Evolutionary conservation across 2,888 invertebrate genomes (phyloP).

Genomic region (Caenorhabditis angaria): DNA sequence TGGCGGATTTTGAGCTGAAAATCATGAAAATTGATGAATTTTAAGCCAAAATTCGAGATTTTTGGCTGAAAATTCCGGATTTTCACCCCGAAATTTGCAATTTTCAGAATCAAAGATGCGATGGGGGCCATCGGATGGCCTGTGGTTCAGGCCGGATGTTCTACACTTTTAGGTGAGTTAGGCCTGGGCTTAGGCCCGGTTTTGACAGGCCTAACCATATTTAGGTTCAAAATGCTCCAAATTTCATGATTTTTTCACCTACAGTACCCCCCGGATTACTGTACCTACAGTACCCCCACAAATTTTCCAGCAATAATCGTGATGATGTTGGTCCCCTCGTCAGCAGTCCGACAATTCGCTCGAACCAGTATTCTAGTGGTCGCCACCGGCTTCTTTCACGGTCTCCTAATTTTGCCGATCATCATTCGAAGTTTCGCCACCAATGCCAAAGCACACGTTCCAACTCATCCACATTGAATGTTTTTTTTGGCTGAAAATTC

Average conservation of each 20-base stretch:
- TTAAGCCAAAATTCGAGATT: too few relatives aligned
- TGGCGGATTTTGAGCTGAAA: too few relatives aligned
- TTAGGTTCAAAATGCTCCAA: too few relatives aligned
- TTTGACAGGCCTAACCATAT: background rate
- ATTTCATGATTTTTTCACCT: too few relatives aligned
- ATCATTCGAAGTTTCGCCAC: conserved; percentile 56
- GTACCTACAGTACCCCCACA: conserved; percentile 27
- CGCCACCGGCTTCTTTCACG: conserved; percentile 69
- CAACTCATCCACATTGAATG: conserved; percentile 37
- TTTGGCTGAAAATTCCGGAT: too few relatives aligned
- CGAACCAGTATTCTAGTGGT: conserved; percentile 69
- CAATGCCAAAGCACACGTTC: conserved; percentile 42
- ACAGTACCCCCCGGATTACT: background rate
- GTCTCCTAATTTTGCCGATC: conserved; percentile 68
- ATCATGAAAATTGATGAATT: too few relatives aligned
- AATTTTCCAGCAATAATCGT: conserved; percentile 53
- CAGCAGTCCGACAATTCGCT: conserved; percentile 71
- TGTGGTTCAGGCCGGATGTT: conserved; percentile 70
- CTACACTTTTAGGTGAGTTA: conserved; percentile 59
- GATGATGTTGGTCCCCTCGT: conserved; percentile 69
- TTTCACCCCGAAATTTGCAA: too few relatives aligned
- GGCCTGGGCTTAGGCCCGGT: too few relatives aligned
- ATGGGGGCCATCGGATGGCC: conserved; percentile 72
- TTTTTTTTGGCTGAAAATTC: too few relatives aligned
- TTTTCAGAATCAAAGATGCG: conserved; percentile 60